phyloP scores from a whole-genome alignment of 23 tunicate species.

The Styela clava region DNA sequence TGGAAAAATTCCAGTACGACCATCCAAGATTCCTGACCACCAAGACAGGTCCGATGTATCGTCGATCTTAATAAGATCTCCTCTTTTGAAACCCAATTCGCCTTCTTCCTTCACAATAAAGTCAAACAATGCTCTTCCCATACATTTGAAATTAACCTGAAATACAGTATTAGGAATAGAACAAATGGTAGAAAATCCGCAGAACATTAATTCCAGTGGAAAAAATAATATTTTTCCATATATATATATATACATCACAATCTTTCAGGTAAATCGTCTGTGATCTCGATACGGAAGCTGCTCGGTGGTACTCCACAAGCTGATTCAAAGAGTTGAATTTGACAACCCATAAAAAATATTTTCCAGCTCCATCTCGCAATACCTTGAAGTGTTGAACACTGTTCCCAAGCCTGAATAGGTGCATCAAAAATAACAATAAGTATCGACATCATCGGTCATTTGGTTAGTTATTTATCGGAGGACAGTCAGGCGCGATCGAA shows the following conservation, averaged over 20 bases:
- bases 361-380: conserved; percentile 84
- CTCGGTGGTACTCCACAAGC: conserved; percentile 70
- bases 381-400: conserved; percentile 88
- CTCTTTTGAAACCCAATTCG: background rate
- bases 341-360: conserved; percentile 87
- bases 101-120: background rate
- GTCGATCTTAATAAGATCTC: background rate
- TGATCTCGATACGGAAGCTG: conserved; percentile 63
- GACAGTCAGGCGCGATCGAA: too few relatives aligned
- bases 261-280: conserved; percentile 58
- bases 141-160: too few relatives aligned
- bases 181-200: background rate
- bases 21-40: background rate
- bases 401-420: conserved; percentile 37
- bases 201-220: background rate
- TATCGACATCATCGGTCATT: too few relatives aligned
- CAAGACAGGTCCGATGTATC: background rate
- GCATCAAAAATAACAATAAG: background rate
- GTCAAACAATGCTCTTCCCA: background rate
- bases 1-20: background rate
- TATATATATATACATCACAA: too few relatives aligned
- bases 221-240: too few relatives aligned
- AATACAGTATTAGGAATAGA: background rate
- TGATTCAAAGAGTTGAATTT: conserved; percentile 72
- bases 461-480: too few relatives aligned